Percentiles rank a stretch among this genome's conserved stretches.
Evolutionary conservation across 2,113 vertebrate genomes (phyloP).

Genomic region (Pluvianellus socialis): DNA sequence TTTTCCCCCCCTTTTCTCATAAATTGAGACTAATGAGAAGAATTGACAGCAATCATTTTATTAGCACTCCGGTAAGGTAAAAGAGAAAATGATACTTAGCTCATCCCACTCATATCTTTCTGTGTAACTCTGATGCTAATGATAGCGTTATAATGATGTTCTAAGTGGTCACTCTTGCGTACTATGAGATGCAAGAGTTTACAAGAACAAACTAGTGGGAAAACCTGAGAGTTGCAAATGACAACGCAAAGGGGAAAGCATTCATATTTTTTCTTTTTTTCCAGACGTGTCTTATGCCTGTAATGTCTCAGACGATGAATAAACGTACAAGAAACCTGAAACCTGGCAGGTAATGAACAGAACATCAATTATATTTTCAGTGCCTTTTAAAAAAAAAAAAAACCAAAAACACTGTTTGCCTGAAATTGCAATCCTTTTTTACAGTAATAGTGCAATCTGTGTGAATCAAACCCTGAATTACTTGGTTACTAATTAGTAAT

Average conservation of each 20-base stretch:
- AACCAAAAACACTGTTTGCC: conserved; percentile 17
- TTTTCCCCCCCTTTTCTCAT: not conserved
- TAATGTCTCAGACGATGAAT: conserved; percentile 57
- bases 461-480: conserved; percentile 71
- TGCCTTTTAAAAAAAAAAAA: not conserved
- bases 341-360: conserved; percentile 66
- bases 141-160: not conserved
- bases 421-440: conserved; percentile 57
- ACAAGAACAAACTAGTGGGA: conserved; percentile 63
- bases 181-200: conserved; percentile 50
- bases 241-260: conserved; percentile 52
- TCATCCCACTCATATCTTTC: conserved; percentile 44
- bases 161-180: conserved; percentile 59
- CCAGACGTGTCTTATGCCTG: conserved; percentile 60
- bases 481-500: conserved; percentile 73
- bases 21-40: conserved; percentile 16
- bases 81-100: conserved; percentile 53
- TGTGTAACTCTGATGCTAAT: conserved; percentile 10
- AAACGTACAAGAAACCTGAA: conserved; percentile 56
- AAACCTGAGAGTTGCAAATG: conserved; percentile 71
- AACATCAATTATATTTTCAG: conserved; percentile 56
- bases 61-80: conserved; percentile 23
- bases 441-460: conserved; percentile 64
- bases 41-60: conserved; percentile 36
- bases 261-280: conserved; percentile 38